A percentile compares a stretch with the other conserved stretches of the same genome.
phyloP scores from a whole-genome alignment of 2,888 invertebrate species.

The Andrena bicolor region DNA sequence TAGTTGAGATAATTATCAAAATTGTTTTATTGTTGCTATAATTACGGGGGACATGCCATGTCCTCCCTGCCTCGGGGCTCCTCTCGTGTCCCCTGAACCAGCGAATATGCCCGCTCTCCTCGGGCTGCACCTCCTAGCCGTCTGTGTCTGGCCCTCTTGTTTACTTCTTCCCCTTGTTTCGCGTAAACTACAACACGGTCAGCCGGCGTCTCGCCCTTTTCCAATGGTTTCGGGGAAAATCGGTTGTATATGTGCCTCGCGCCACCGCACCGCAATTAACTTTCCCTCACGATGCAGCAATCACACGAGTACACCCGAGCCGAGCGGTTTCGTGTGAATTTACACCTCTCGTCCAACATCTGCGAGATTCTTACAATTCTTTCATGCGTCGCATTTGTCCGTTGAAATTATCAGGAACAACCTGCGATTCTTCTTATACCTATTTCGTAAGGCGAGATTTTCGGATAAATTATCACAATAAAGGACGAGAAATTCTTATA shows the following conservation, averaged over 20 bases:
- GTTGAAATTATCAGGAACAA: too few relatives aligned
- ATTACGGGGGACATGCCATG: slow-evolving; percentile 84
- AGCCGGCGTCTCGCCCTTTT: slow-evolving; percentile 66
- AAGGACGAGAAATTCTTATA: not conserved
- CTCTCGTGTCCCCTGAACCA: slow-evolving; percentile 35
- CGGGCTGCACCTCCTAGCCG: slow-evolving; percentile 20
- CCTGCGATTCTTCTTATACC: too few relatives aligned
- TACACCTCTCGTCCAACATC: slow-evolving; percentile 32
- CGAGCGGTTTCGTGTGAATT: slow-evolving; percentile 51
- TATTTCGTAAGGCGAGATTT: too few relatives aligned
- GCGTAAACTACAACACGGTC: slow-evolving; percentile 59
- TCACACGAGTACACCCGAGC: slow-evolving; percentile 60
- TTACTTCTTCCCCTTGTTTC: slow-evolving; percentile 61
- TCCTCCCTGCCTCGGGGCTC: slow-evolving; percentile 68
- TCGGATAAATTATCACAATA: not conserved
- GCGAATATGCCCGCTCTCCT: slow-evolving; percentile 40
- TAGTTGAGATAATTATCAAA: slow-evolving; percentile 84
- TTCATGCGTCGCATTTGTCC: not conserved
- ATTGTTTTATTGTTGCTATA: slow-evolving; percentile 85
- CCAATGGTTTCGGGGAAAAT: slow-evolving; percentile 72
- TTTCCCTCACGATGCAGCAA: slow-evolving; percentile 62
- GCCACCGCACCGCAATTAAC: slow-evolving; percentile 65
- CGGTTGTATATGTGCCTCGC: slow-evolving; percentile 51
- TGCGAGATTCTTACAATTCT: not conserved
- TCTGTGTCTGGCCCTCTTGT: slow-evolving; percentile 51